Base-by-base conservation (phyloP, 2,888 invertebrate genomes). In the Agapostemon virescens region DNA sequence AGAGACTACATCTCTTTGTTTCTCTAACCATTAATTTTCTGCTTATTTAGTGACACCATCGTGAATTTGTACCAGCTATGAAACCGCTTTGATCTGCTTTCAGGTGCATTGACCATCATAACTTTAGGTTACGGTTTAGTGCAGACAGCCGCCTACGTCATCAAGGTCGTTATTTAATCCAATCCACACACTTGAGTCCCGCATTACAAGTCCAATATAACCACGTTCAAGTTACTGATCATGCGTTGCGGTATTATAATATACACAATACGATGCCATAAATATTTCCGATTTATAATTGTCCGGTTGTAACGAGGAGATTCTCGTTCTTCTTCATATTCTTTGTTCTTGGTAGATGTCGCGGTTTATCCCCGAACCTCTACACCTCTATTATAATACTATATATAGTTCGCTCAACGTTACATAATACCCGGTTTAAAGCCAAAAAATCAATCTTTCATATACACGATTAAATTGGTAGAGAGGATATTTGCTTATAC, bases 121-220 rank as follows among this genome's bases (percentile, higher is more conserved):
- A 74, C 79, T 55, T 64, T 49, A 74, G 58, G 49, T 72, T 66
- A 77, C 63, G 68, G 45, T 33, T 58, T 79, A 79, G 26, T 26
- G 61, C 67, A 73, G 77, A 75, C 77, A 71, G 58, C 71, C 20
- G 38, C 74, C 63, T 82, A 70, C 71, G 67, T 75, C 79, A 79
- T 61, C 85, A 87, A 87, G 86, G 86, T 81, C 85, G 79, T 74
- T 69, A 85, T 71, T 85, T 77, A 87, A 87, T 87, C 78, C 78
- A 87, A 87, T 87, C 84, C 69, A 64, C 55, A 64, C 72, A 79
- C 52, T 85, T 55, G 64, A 83, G 77, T 69, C 71, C 33, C 72
- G 67, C 64, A 66, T 66, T n/a, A 23, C 42, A 66, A 66, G 73
- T 79, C 68, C 40, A 71, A 69, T 73, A 38, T 61, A 45, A 66